Conservation (phyloP, 2,113 vertebrate species). For the Lipophrys pholis region DNA sequence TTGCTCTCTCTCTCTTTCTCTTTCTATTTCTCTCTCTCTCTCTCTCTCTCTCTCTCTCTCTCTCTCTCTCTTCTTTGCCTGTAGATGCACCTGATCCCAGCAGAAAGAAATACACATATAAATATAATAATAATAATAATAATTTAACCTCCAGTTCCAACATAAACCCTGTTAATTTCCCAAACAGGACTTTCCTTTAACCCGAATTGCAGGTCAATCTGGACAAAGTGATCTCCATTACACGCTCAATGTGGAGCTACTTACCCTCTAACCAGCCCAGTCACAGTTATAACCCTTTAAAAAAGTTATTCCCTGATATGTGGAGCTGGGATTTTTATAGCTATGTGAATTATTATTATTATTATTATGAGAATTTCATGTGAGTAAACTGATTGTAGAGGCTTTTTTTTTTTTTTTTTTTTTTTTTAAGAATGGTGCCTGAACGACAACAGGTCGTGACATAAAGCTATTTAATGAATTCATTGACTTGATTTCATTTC, state of each 20-base stretch:
- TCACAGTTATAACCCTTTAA: not conserved
- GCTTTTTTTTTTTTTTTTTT: too few relatives aligned
- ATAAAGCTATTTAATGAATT: not conserved
- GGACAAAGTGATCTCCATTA: not conserved
- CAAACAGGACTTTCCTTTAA: not conserved
- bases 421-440: not conserved
- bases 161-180: not conserved
- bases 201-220: not conserved
- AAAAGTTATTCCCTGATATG: not conserved
- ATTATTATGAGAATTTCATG: not conserved
- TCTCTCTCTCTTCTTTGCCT: too few relatives aligned
- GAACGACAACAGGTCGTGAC: not conserved
- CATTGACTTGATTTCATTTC: not conserved
- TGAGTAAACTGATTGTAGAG: not conserved
- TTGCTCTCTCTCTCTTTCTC: too few relatives aligned
- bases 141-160: not conserved
- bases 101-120: not conserved
- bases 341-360: not conserved
- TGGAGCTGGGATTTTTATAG: not conserved
- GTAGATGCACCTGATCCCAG: conserved; percentile 54
- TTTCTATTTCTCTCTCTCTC: too few relatives aligned
- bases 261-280: not conserved
- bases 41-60: too few relatives aligned
- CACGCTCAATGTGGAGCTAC: not conserved
- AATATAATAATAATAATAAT: not conserved